Percentiles rank a stretch among this genome's conserved stretches.
These are phyloP conservation scores for Tetranychus piercei DNA, from an alignment of 2,888 invertebrate genomes.

Conservation along the genomic window DNA sequence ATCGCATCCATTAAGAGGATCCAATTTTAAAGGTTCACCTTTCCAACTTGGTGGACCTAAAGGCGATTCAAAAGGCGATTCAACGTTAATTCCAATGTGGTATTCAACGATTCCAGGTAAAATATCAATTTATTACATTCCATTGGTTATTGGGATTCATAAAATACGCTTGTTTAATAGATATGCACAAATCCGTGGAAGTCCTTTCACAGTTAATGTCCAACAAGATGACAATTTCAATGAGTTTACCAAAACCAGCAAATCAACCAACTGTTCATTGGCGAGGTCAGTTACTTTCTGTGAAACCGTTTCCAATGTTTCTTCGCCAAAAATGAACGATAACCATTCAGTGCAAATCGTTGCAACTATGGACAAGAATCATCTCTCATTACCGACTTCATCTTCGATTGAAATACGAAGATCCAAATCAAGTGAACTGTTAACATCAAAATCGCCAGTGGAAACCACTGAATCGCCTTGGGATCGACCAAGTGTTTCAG, in stretches of 20 bases:
- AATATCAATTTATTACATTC: neutral
- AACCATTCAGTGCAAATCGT: neutral
- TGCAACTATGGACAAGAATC: neutral
- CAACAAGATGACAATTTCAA: neutral
- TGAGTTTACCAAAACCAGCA: neutral
- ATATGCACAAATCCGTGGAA: neutral
- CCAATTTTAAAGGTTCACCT: neutral
- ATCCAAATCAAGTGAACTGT: neutral
- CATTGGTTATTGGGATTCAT: neutral
- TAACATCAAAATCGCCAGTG: neutral
- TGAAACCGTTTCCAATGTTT: no score
- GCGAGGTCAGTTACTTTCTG: neutral
- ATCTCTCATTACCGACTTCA: neutral
- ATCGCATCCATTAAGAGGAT: neutral
- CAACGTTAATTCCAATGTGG: neutral
- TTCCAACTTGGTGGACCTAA: neutral
- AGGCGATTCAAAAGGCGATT: neutral
- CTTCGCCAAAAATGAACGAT: neutral
- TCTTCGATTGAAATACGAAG: neutral
- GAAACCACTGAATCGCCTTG: neutral
- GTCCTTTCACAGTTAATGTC: neutral
- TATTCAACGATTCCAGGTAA: neutral
- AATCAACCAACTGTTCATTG: neutral
- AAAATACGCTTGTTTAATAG: neutral
- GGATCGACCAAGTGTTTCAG: neutral